Percentiles rank a stretch among this genome's conserved stretches.
phyloP scores from a whole-genome alignment of 2,113 vertebrate species.

The Prochilodus magdalenae region DNA sequence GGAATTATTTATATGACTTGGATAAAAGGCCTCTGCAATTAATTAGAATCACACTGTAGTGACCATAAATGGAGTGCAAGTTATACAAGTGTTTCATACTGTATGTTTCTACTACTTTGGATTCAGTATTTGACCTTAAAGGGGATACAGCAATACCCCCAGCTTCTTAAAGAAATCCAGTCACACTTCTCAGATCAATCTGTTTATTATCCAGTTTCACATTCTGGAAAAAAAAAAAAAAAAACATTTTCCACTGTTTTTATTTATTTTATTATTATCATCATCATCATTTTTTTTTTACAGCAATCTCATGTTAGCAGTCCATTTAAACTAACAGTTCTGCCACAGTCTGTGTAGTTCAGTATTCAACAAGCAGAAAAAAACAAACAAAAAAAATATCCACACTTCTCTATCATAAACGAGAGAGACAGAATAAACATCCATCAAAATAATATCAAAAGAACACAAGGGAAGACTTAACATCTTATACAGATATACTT shows the following conservation, averaged over 20 bases:
- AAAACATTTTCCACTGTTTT: slow-evolving; percentile 21
- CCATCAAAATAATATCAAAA: slow-evolving; percentile 44
- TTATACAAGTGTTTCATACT: neutral
- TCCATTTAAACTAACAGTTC: slow-evolving; percentile 53
- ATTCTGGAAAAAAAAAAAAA: slow-evolving; percentile 55
- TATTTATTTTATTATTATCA: slow-evolving; percentile 2
- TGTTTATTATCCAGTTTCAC: slow-evolving; percentile 67
- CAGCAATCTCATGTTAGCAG: slow-evolving; percentile 60
- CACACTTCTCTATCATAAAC: slow-evolving; percentile 58
- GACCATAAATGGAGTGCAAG: slow-evolving; percentile 22
- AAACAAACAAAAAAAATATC: slow-evolving; percentile 8
- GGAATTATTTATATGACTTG: neutral
- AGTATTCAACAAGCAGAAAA: slow-evolving; percentile 49
- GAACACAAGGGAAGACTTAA: slow-evolving; percentile 54
- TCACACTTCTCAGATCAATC: slow-evolving; percentile 39
- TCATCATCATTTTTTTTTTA: slow-evolving; percentile 42
- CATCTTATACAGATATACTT: slow-evolving; percentile 55
- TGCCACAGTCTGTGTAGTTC: slow-evolving; percentile 54
- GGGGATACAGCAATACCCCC: neutral
- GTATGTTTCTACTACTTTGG: neutral
- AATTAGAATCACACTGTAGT: neutral
- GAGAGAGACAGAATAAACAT: slow-evolving; percentile 42
- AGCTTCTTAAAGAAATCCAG: neutral
- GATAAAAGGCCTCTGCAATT: slow-evolving; percentile 16
- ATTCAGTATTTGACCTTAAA: neutral